Base-by-base conservation (phyloP, 2,797 vertebrate species). In the Cuculus canorus region DNA sequence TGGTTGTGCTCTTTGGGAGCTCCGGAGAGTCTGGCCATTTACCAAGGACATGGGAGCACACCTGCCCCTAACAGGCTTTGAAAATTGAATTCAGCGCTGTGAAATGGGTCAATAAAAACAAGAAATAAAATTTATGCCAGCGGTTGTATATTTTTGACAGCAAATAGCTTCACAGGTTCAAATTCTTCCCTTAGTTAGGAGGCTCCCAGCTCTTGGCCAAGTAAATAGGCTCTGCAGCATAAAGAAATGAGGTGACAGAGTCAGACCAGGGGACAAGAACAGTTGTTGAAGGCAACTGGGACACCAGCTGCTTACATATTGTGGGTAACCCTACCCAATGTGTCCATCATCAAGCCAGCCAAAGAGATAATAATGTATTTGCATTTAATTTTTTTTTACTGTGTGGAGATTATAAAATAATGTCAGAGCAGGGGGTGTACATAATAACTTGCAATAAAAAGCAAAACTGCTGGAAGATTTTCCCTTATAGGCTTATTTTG, bases 81-180 rank as follows among this genome's bases (percentile, higher is more conserved):
- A 92, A 96, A 96, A 96, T 93, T 71, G 75, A 89, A 76, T 96
- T 78, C 61, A 50, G 82, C 86, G 52, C 57, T 0, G 0, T 47
- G 14, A 96, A 97, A 96, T 82, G 53, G 80, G 91, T 94, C 93
- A 94, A 90, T 95, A 92, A 95, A 96, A 96, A 45, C 41, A 86
- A 96, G 86, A 97, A 95, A 96, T 92, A 45, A 91, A 96, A 92
- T 54, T 71, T 82, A 88, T 91, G 83, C 82, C 81, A 96, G 86
- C 80, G 82, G 64, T 61, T 86, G 41, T 76, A 60, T 64, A 79
- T 43, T 64, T 95, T 52, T 56, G 73, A 82, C 10, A 94, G 77
- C 64, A 93, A 97, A 97, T 39, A 90, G 39, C 33, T 52, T 65
- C 9, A 8, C 21, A 84, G 61, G 64, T 41, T 61, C 1, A 1